These are phyloP conservation scores for Aphelinus atriplicis DNA, from an alignment of 1,140 invertebrate species.

Conservation along the genomic window DNA sequence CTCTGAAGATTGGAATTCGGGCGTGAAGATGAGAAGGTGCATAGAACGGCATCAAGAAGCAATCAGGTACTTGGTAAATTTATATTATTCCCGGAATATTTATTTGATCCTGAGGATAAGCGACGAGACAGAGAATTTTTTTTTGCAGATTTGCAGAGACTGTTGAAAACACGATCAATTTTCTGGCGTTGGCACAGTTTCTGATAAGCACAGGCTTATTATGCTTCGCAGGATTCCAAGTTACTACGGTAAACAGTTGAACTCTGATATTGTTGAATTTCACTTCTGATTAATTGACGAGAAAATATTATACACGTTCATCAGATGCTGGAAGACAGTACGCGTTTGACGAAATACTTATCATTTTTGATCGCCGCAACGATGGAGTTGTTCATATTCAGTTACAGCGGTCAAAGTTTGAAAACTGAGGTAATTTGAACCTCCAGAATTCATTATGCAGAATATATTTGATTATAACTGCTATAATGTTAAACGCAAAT, in stretches of 20 bases:
- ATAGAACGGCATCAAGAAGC: slow-evolving; percentile 50
- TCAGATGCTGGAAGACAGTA: slow-evolving; percentile 29
- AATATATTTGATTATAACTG: background rate
- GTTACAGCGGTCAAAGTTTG: slow-evolving; percentile 50
- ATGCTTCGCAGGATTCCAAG: slow-evolving; percentile 53
- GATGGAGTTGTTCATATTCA: slow-evolving; percentile 56
- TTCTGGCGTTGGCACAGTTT: slow-evolving; percentile 53
- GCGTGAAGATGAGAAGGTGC: slow-evolving; percentile 24
- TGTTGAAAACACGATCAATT: slow-evolving; percentile 52
- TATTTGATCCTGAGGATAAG: too few species aligned
- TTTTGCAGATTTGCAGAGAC: slow-evolving; percentile 53
- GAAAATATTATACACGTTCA: background rate
- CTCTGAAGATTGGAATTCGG: slow-evolving; percentile 23
- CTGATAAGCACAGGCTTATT: slow-evolving; percentile 48
- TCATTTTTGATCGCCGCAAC: slow-evolving; percentile 49
- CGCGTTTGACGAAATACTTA: slow-evolving; percentile 43
- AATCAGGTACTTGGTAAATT: slow-evolving; percentile 42
- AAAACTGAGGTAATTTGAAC: slow-evolving; percentile 46
- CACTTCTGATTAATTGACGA: too few species aligned
- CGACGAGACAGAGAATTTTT: too few species aligned
- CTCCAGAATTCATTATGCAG: background rate
- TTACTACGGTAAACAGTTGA: slow-evolving; percentile 49
- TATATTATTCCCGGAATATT: too few species aligned
- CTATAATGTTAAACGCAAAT: slow-evolving; percentile 9
- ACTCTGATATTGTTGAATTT: background rate